A percentile compares a stretch with the other conserved stretches of the same genome.
Evolutionary conservation across 2,888 invertebrate species (phyloP).

Genomic region (Philonicus albiceps): DNA sequence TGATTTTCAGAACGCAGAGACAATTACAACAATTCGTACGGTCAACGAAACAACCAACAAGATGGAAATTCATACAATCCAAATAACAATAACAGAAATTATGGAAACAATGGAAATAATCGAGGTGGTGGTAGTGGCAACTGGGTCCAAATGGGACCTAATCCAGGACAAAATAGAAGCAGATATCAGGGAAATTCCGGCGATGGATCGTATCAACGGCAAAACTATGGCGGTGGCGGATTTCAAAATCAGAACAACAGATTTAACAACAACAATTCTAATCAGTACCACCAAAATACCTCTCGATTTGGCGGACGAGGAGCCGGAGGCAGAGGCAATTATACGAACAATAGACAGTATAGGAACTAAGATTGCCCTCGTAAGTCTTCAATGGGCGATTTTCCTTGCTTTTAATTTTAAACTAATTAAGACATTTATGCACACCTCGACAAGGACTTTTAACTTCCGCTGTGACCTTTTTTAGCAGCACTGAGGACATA

Average conservation of each 20-base stretch:
- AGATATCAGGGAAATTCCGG: neutral
- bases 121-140: neutral
- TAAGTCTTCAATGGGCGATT: neutral
- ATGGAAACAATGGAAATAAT: neutral
- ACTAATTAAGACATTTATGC: neutral
- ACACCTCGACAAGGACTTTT: neutral
- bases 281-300: neutral
- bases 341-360: neutral
- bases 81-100: neutral
- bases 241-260: neutral
- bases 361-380: neutral
- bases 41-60: neutral
- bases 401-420: neutral
- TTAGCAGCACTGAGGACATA: neutral
- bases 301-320: neutral
- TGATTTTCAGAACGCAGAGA: neutral
- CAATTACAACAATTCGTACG: neutral
- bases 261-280: slow-evolving; percentile 4
- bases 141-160: neutral
- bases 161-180: neutral
- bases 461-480: neutral
- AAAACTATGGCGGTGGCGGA: neutral
- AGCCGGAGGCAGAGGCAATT: neutral
- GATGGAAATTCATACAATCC: neutral
- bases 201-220: neutral